Base-by-base conservation (phyloP, 2,888 invertebrate species). In the Eupithecia subumbrata region DNA sequence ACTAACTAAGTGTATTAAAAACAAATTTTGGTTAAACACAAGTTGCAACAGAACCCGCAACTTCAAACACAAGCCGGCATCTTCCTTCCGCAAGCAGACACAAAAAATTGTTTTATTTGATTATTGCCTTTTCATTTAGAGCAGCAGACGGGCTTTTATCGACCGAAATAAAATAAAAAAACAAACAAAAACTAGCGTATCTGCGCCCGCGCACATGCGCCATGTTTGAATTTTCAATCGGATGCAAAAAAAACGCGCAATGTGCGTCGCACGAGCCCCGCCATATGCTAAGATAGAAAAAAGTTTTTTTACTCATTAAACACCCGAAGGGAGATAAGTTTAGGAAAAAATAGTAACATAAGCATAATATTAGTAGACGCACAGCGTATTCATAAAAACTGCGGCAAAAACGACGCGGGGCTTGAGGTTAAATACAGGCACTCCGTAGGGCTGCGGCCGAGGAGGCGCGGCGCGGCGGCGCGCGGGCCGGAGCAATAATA, bases 201-300 rank as follows among this genome's bases (percentile, higher is more conserved):
- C 86, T 83, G 87, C 88, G 87, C 86, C 87, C 84, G 88, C 86
- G 89, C 92, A 89, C 89, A 90, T 92, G 90, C 89, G 86, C 86
- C 88, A 88, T 92, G 90, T 92, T 94, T 92, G 86, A 89, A 89
- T 91, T 92, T 56, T 91, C 89, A 92, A 93, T 93, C 92, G 94
- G 94, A 94, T 94, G 93, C 91, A 89, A 93, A 94, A 94, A 94
- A 94, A 94, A 91, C 40, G 86, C 93, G 93, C 93, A 94, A 93
- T 94, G 94, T 94, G 94, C 87, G 81, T 82, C 86, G 93, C 94
- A 93, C 94, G 94, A 92, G 94, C 92, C 87, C 82, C 86, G 87
- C 90, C 93, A 93, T 93, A 91, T 93, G 93, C 82, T 81, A 79
- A 81, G 73, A 82, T 67, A 87, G 86, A 91, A 91, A 92, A 91